Conservation (phyloP, 2,113 vertebrate species). For the Gadus macrocephalus region DNA sequence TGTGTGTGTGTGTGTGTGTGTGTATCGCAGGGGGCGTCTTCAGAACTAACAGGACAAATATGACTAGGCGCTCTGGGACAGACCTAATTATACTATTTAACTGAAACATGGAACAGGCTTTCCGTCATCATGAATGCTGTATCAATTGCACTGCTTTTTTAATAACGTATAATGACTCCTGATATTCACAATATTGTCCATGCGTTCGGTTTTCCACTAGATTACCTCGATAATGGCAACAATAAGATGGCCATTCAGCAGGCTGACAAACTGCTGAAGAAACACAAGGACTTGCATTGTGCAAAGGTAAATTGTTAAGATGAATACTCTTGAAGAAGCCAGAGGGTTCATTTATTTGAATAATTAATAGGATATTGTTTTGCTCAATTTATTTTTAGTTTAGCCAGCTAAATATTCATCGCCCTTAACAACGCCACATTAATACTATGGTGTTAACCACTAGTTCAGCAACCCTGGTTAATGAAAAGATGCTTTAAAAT, state of each 20-base stretch:
- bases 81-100: neutral
- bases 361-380: no score
- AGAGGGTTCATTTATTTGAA: no score
- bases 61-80: no score
- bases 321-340: neutral
- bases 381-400: no score
- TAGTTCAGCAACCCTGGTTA: no score
- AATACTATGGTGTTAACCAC: no score
- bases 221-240: conserved; percentile 99
- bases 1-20: neutral
- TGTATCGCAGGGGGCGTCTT: neutral
- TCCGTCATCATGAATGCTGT: neutral
- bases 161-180: neutral
- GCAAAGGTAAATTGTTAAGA: conserved; percentile 81
- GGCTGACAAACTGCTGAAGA: conserved; percentile 96
- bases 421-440: no score
- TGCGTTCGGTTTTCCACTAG: conserved; percentile 55
- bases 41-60: no score
- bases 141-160: neutral
- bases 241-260: conserved; percentile 99
- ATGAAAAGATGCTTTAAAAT: no score
- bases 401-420: no score
- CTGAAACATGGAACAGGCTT: neutral
- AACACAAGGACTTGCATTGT: conserved; percentile 97
- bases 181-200: neutral